Conservation (phyloP, 2,113 vertebrate species). For the Sylvia atricapilla region DNA sequence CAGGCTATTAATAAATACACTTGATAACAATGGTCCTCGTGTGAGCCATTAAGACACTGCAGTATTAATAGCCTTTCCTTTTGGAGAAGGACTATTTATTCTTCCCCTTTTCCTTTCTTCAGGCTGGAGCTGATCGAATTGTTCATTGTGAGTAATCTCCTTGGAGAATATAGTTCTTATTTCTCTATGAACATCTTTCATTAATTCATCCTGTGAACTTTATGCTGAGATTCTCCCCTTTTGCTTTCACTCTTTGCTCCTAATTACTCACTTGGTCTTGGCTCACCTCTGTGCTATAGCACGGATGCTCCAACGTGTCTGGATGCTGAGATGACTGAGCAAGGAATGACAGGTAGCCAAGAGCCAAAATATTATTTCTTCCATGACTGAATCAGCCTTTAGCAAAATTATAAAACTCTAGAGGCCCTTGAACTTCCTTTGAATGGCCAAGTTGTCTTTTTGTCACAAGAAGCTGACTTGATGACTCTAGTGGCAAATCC, state of each 20-base stretch:
- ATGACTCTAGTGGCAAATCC: not conserved
- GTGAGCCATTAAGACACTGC: constrained; percentile 37
- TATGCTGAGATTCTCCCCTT: not conserved
- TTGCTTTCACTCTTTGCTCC: not conserved
- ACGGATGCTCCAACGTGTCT: rapidly evolving
- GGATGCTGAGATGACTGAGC: not conserved
- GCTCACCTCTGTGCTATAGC: not conserved
- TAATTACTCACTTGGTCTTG: not conserved
- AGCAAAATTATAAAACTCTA: not conserved
- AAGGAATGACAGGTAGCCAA: not conserved
- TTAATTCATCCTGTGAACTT: constrained; percentile 32
- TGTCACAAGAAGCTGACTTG: not conserved
- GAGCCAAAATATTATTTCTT: not conserved
- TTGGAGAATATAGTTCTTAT: constrained; percentile 22
- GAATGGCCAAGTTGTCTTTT: not conserved
- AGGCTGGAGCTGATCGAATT: not conserved
- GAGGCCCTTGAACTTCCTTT: not conserved
- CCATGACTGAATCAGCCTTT: not conserved
- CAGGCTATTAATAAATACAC: constrained; percentile 46
- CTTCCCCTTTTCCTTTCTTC: constrained; percentile 26
- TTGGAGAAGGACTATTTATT: constrained; percentile 47
- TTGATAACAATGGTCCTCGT: constrained; percentile 37
- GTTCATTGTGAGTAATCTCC: constrained; percentile 52
- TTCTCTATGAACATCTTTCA: constrained; percentile 35
- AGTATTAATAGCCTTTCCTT: constrained; percentile 60